A percentile compares a stretch with the other conserved stretches of the same genome.
Evolutionary conservation across 2,113 vertebrate genomes (phyloP).

Genomic region (Clinocottus analis): DNA sequence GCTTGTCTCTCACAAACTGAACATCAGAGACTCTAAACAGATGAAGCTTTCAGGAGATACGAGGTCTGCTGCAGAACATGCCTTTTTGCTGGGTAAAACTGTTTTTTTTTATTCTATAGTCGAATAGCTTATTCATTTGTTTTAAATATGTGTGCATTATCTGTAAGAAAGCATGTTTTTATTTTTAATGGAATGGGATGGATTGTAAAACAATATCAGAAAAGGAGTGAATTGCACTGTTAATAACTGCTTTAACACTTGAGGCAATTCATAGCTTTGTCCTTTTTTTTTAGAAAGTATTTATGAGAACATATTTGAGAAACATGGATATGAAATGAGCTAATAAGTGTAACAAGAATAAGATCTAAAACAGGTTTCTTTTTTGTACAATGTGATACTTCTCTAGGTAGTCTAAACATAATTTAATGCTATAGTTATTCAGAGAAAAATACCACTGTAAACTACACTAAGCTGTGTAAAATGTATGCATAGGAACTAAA

Average conservation of each 20-base stretch:
- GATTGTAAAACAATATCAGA: neutral
- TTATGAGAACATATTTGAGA: neutral
- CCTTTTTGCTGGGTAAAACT: conserved; percentile 47
- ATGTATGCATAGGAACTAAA: neutral
- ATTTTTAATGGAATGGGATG: too few relatives aligned
- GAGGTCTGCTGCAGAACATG: conserved; percentile 21
- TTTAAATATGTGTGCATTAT: neutral
- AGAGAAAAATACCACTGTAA: neutral
- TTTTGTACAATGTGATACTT: neutral
- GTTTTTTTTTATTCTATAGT: neutral
- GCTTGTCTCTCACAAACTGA: conserved; percentile 30
- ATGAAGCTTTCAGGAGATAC: conserved; percentile 27
- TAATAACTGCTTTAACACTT: neutral
- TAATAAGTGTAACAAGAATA: neutral
- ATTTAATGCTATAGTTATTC: neutral
- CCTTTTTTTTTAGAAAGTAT: neutral
- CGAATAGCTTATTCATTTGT: neutral
- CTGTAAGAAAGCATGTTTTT: neutral
- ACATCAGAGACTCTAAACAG: conserved; percentile 30
- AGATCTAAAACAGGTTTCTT: neutral
- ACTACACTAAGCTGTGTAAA: neutral
- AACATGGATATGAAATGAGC: neutral
- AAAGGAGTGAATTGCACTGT: neutral
- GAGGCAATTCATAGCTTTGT: neutral
- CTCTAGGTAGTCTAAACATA: neutral